Base-by-base conservation (phyloP, 2,888 invertebrate species). In the Oligia strigilis region DNA sequence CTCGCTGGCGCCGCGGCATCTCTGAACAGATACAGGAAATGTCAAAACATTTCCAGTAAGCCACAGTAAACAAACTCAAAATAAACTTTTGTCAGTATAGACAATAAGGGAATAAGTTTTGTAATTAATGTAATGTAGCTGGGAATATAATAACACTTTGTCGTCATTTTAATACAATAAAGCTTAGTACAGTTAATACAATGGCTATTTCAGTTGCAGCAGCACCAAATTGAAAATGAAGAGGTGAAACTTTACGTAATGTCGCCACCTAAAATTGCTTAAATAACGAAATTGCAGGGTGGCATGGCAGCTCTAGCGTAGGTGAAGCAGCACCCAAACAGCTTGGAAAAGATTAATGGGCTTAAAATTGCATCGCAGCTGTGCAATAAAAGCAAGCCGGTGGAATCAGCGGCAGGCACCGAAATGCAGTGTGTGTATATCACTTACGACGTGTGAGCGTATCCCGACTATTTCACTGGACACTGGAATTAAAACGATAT, bases 281-380 rank as follows among this genome's bases (percentile, higher is more conserved):
- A 84, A 90, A 84, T 89, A 84, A 84, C 78, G 86, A 85, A 90
- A 89, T 86, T 91, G 83, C 87, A 86, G 78, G 82, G 88, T 81
- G 64, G 82, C 76, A 81, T 87, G 79, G 85, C 82, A 83, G 86
- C 86, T 81, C 81, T 81, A 86, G 86, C 87, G 84, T 89, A 89
- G 88, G 90, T 91, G 91, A 93, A 91, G 89, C 90, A 93, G 91
- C 91, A 92, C 92, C 92, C 92, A 94, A 95, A 94, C 93, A 93
- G 92, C 93, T 92, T 91, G 89, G 91, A 92, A 94, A 95, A 96
- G 96, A 96, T 97, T 95, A 96, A 97, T 96, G 95, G 95, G 93
- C 93, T 94, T 94, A 94, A 96, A 96, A 96, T 96, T 96, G 96
- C 96, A 96, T 94, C 92, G 94, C 94, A 92, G 93, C 92, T 93